A percentile compares a stretch with the other conserved stretches of the same genome.
Evolutionary conservation across 2,888 invertebrate species (phyloP).

Genomic region (Campaea margaritaria): DNA sequence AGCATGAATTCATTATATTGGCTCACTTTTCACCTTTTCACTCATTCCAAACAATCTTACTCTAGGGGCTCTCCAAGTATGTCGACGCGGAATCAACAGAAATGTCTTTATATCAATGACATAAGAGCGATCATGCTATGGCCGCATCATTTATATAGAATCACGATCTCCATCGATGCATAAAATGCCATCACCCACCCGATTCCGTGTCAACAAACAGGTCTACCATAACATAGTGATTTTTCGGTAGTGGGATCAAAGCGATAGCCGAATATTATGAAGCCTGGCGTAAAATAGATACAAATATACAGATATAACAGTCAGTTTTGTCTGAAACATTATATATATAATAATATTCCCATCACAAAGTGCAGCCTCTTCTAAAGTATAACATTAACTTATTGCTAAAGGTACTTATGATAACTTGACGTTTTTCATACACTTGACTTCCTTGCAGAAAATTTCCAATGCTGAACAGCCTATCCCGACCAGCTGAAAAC

Average conservation of each 20-base stretch:
- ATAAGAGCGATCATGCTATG: no score
- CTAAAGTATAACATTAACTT: conserved; percentile 26
- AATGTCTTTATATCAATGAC: no score
- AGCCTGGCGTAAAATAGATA: not conserved
- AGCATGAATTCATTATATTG: conserved; percentile 12
- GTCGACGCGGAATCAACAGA: no score
- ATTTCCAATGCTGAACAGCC: conserved; percentile 34
- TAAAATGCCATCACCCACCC: no score
- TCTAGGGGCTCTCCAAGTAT: no score
- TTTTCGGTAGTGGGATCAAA: not conserved
- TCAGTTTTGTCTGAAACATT: conserved; percentile 12
- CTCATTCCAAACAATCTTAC: no score
- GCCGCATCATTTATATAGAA: no score
- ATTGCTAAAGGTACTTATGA: conserved; percentile 27
- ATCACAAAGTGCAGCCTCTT: conserved; percentile 35
- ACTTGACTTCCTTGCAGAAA: conserved; percentile 38
- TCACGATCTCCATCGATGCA: no score
- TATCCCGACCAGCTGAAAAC: conserved; percentile 46
- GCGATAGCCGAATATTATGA: conserved; percentile 8
- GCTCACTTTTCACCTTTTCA: not conserved
- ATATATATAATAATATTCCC: conserved; percentile 28
- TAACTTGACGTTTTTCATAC: conserved; percentile 34
- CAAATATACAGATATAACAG: conserved; percentile 3
- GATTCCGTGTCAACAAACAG: no score
- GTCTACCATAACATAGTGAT: not conserved